Evolutionary conservation across 2,113 vertebrate genomes (phyloP), one percentile per base, ranked within the genome.

Genomic region (Lagenorhynchus albirostris): DNA sequence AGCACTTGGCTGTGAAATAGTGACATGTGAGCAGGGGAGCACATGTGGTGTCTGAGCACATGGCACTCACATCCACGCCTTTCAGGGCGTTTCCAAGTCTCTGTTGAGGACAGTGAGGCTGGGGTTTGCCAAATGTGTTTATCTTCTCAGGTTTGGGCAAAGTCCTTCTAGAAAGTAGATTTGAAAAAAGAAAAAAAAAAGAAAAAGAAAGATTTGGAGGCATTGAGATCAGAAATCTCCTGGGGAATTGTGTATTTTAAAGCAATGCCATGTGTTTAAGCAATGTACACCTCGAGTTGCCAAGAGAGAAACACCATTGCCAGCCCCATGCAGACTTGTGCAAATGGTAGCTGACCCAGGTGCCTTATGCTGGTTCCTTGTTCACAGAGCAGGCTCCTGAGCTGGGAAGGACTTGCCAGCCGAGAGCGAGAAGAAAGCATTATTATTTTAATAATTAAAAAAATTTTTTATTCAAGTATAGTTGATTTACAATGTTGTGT

Each of bases 1-100:
- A 67, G 95, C 84, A 4, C 81, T 96, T 89, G 96, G 91, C 96
- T 13, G 12, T 65, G 81, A 63, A 11, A 18, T 50, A 2, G 23
- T 47, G 58, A 63, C 60, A 18, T 17, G 71, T 89, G 96, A 89
- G 81, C 3, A 60, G 63, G 60, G 55, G 33, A 23, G 53, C 17
- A 3, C 88, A 41, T 68, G 91, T 11, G 13, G 33, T 17, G 47
- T 38, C 68, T 8, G 1, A 21, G 21, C 21, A 1, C 1, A 3
- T 1, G 8, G 67, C 1, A 0, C 12, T 63, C 23, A 23, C 38
- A 8, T 9, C 36, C 68, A 53, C 0, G 2, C 25, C 67, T 50
- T 14, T 26, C 44, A 25, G 55, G 9, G 63, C 9, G 12, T 62
- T 86, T 60, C 70, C 65, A 70, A 67, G 71, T n/a, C 92, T 73